Base-by-base conservation (phyloP, 2,888 invertebrate species). In the Zygogramma bicolorata region DNA sequence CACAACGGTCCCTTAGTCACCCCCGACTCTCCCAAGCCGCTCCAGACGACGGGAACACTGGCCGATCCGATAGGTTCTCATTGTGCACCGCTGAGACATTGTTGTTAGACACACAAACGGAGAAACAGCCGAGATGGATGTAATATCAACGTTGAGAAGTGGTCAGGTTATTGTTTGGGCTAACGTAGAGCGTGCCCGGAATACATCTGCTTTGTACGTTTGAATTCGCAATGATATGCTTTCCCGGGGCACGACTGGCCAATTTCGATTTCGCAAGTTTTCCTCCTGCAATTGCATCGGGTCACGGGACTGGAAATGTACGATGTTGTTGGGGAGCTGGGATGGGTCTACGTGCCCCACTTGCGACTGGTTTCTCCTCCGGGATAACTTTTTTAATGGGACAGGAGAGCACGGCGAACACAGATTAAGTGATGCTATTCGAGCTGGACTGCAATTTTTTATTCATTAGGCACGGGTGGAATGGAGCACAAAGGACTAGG, bases 111-210 rank as follows among this genome's bases (percentile, higher is more conserved):
- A 72, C 58, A 71, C 76, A 75, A 75, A 76, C 74, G 67, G 60
- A 63, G 73, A 73, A 68, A 70, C 72, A 70, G 65, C 63, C 59
- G 57, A 34, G 70, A 57, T 72, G 34, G 67, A 67, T 62, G 75
- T 72, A 70, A 68, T 59, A 65, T 69, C 74, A 70, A 73, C 70
- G 74, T 71, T 62, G 62, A 69, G 65, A 75, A 73, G 70, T 75
- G 75, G 72, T 70, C 72, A 73, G 70, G 70, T 75, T 75, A 70
- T 75, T 73, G 72, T 75, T 65, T 46, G 68, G 67, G 29, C 10
- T 67, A 73, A 29, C 63, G 57, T 42, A 7, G 63, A 63, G 72
- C 69, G 65, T 72, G 72, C 68, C 69, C 66, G 65, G 65, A 73
- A 73, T 73, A 69, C 61, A 42, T 61, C 53, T 60, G 29, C 63